Base-by-base conservation (phyloP, 2,797 vertebrate species). In the Clarias laeviceps region DNA sequence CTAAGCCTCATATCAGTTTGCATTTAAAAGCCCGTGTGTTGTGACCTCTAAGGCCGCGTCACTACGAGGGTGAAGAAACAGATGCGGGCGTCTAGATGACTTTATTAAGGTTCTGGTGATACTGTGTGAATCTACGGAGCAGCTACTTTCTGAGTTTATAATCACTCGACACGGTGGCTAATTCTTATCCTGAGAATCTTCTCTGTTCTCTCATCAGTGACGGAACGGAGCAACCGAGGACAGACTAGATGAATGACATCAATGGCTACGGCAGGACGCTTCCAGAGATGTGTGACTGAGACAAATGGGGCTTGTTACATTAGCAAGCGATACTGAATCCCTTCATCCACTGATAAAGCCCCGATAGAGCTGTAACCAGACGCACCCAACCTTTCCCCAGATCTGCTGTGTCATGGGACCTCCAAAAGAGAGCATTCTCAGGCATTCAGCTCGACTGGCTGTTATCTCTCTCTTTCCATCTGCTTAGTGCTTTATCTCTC, bases 221-320 rank as follows among this genome's bases (percentile, higher is more conserved):
- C 90, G 92, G 80, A 83, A 94, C 93, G 91, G 94, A 93, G 93
- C 94, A 93, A 90, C 88, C 93, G 92, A 95, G 94, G 94, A 95
- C 93, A 93, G 91, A 90, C 91, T 93, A 94, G 93, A 94, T 93
- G 93, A 94, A 95, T 94, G 93, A 93, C 93, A 94, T 94, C 93
- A 91, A 93, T 91, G 93, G 91, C 91, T 87, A 93, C 92, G 92
- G 77, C 92, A 92, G 95, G 86, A 87, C 93, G 92, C 93, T 94
- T 93, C 92, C 91, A 94, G 93, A 93, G 93, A 94, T 88, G 91
- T 92, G 94, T 93, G 94, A 94, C 94, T 93, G 94, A 95, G 94
- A 95, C 94, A 95, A 95, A 95, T 93, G 94, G 94, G 93, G 91
- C 93, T 94, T 94, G 94, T 94, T 95, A 94, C 93, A 92, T 94